Conservation (phyloP, 1,140 invertebrate species). For the Tyrophagus putrescentiae region DNA sequence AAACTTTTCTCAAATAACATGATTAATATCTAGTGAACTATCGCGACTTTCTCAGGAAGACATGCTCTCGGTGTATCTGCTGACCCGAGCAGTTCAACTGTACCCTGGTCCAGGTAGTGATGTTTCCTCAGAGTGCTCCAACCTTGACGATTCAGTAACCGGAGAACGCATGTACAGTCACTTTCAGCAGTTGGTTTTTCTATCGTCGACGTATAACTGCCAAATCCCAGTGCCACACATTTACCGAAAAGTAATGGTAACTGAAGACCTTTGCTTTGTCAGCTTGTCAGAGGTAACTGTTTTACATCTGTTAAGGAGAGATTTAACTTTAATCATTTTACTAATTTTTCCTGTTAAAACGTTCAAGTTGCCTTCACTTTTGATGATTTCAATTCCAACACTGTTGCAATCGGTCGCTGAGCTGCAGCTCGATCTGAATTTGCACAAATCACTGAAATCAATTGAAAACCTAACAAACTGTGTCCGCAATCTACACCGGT, state of each 20-base stretch:
- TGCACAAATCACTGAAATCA: not conserved
- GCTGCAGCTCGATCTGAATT: not conserved
- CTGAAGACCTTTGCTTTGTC: not conserved
- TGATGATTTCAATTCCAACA: not conserved
- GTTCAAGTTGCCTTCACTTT: not conserved
- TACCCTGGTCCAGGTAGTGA: not conserved
- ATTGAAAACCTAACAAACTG: constrained; percentile 1
- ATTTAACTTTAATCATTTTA: not conserved
- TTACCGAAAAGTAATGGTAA: constrained; percentile 5
- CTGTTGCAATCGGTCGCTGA: not conserved
- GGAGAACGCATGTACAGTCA: not conserved
- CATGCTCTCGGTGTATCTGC: not conserved
- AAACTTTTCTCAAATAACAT: not conserved
- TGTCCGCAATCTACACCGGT: constrained; percentile 1
- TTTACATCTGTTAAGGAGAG: not conserved
- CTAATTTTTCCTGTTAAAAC: not conserved
- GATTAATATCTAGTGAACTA: not conserved
- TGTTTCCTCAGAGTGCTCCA: not conserved
- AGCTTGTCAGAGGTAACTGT: not conserved
- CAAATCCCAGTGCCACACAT: constrained; percentile 8
- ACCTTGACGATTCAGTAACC: not conserved
- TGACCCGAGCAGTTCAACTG: not conserved
- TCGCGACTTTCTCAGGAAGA: not conserved
- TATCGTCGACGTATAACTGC: not conserved
- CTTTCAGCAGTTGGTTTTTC: constrained; percentile 1